Base-by-base conservation (phyloP, 2,888 invertebrate species). In the Coleophora flavipennella region DNA sequence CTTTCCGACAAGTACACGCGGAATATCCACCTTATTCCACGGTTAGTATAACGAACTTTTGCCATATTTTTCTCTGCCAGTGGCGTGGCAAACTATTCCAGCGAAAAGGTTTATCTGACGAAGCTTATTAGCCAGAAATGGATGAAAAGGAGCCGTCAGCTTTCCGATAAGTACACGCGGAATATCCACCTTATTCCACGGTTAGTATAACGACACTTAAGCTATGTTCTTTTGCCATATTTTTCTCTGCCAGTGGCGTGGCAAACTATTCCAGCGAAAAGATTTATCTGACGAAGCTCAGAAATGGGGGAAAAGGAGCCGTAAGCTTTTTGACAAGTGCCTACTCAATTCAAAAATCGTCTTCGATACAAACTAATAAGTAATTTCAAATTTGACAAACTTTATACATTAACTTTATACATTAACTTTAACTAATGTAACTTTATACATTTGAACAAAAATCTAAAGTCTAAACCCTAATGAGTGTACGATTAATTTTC, bases 11-110 rank as follows among this genome's bases (percentile, higher is more conserved):
- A 49, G 85, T 85, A 10, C 81, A 79, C 31, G 48, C 73, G 1
- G 84, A 85, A 8, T 77, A 74, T 46, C 50, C 70, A 3, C 47
- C 62, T 25, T 81, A 73, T 53, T 67, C 62, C 36, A 55, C 73
- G 57, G 83, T 84, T 48, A 62, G 73, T 62, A 13, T 10, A 20
- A 20, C 6, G 20, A 20, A n/a, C n/a, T n/a, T n/a, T n/a, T n/a
- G n/a, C n/a, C n/a, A n/a, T n/a, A n/a, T n/a, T n/a, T 89, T 86
- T 53, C 78, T 86, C 0, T 89, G 89, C 51, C 79, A 72, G 35
- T 76, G 77, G 9, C 89, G 89, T 49, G 89, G 89, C 33, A 89
- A 89, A 51, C 55, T 87, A 42, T 89, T 89, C 59, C n/a, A 64
- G 88, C 35, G 69, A 89, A 57, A 89, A 81, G 42, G 78, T 85